Evolutionary conservation across 2,888 invertebrate genomes (phyloP).

Genomic region (Diplolepis rosae): DNA sequence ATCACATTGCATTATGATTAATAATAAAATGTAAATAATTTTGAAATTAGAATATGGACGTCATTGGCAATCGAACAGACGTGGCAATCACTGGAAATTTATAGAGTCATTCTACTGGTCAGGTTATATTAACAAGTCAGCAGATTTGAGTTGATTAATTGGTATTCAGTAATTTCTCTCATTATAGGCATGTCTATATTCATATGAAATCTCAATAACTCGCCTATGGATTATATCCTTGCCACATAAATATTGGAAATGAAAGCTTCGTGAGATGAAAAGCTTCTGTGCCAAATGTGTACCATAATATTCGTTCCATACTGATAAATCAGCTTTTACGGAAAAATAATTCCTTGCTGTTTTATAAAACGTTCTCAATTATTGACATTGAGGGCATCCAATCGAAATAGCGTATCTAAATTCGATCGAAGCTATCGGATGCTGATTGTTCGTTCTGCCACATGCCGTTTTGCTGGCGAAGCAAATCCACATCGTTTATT

Average conservation of each 20-base stretch:
- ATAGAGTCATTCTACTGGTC: too few relatives aligned
- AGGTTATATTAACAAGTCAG: neutral
- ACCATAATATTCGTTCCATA: neutral
- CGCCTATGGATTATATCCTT: constrained; percentile 1
- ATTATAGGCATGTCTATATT: neutral
- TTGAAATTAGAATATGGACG: too few relatives aligned
- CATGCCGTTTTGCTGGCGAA: neutral
- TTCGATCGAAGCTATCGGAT: neutral
- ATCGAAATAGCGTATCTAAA: neutral
- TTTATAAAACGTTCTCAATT: neutral
- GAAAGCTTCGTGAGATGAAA: neutral
- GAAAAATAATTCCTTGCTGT: neutral
- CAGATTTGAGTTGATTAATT: neutral
- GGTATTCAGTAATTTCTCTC: neutral
- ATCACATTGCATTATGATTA: too few relatives aligned
- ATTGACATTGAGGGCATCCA: neutral
- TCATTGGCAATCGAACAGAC: too few relatives aligned
- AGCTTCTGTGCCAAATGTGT: neutral
- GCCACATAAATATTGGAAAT: neutral
- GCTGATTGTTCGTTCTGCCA: neutral
- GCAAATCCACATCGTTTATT: neutral
- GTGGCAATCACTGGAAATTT: too few relatives aligned
- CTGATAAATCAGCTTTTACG: neutral
- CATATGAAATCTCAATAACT: neutral
- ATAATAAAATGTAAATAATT: too few relatives aligned